Evolutionary conservation across 2,888 invertebrate genomes (phyloP).

Genomic region (Molorchus minor): DNA sequence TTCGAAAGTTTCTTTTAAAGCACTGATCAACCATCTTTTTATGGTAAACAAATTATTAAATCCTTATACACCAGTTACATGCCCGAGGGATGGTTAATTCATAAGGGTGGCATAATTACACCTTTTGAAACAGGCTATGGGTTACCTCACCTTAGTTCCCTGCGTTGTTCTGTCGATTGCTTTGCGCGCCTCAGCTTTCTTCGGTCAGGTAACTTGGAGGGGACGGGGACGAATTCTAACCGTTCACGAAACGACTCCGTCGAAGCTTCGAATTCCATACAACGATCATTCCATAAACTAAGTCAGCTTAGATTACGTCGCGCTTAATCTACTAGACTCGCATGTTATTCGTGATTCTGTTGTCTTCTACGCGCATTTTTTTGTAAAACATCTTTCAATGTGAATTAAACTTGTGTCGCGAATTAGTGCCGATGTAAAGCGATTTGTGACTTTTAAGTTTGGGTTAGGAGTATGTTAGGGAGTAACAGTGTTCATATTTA

Average conservation of each 20-base stretch:
- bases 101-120: conserved; percentile 13
- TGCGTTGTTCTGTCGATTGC: conserved; percentile 26
- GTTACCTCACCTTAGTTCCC: conserved; percentile 9
- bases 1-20: too few species aligned
- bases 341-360: conserved; percentile 2
- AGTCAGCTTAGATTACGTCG: conserved; percentile 42
- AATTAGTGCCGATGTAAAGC: not conserved
- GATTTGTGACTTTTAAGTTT: not conserved
- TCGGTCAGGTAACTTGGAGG: conserved; percentile 54
- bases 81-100: not conserved
- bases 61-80: not conserved
- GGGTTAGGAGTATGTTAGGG: conserved; percentile 7
- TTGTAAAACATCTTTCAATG: conserved; percentile 2
- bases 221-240: conserved; percentile 51
- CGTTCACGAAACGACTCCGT: conserved; percentile 48
- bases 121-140: conserved; percentile 5
- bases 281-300: conserved; percentile 51
- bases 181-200: conserved; percentile 47
- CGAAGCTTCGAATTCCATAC: conserved; percentile 54
- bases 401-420: conserved; percentile 6
- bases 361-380: conserved; percentile 11
- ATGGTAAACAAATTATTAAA: too few species aligned
- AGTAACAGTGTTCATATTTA: conserved; percentile 2
- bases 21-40: too few species aligned
- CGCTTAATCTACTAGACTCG: conserved; percentile 16